Base-by-base conservation (phyloP, 2,888 invertebrate genomes). In the Trichopoda pennipes region DNA sequence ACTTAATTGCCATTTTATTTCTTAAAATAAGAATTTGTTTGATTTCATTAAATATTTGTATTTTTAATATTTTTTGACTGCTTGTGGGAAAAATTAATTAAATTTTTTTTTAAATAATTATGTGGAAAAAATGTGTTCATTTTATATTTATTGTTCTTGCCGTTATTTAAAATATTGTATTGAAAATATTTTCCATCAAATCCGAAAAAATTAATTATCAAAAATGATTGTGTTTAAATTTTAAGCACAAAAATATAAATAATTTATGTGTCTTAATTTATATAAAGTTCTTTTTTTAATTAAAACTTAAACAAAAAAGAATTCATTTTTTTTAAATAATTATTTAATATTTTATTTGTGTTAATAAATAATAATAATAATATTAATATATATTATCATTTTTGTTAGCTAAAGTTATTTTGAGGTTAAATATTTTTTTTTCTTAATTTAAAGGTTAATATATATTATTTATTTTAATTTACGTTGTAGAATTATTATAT, bases 21-120 rank as follows among this genome's bases (percentile, higher is more conserved):
- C 42, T 16, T n/a, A 14, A 44, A 44, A 44, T 16, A 1, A 6
- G 16, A 44, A 44, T 16, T 16, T 44, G 3, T n/a, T 16, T 16
- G n/a, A 14, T 14, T 44, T 44, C 14, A n/a, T 38, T 10, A 38
- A 7, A 38, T 38, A 38, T 35, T 35, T 42, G 12, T 4, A 42
- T 3, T 16, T 16, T 2, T 3, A 4, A 42, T 16, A 1, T 14
- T 8, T 42, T 42, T 1, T 66, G 28, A 56, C 17, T 17, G 21
- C 21, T 55, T 53, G 17, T 21, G 51, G 2, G 42, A n/a, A 32
- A 21, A 53, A 42, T 8, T 2, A 80, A 51, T 70, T 72, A 60
- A 68, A 61, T 77, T 72, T 38, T 80, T n/a, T 38, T 55, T 28
- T 10, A 47, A 66, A 61, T n/a, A 76, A 76, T 80, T 76, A 80